phyloP scores from a whole-genome alignment of 2,888 invertebrate species.

The Troglohyphantes excavatus region DNA sequence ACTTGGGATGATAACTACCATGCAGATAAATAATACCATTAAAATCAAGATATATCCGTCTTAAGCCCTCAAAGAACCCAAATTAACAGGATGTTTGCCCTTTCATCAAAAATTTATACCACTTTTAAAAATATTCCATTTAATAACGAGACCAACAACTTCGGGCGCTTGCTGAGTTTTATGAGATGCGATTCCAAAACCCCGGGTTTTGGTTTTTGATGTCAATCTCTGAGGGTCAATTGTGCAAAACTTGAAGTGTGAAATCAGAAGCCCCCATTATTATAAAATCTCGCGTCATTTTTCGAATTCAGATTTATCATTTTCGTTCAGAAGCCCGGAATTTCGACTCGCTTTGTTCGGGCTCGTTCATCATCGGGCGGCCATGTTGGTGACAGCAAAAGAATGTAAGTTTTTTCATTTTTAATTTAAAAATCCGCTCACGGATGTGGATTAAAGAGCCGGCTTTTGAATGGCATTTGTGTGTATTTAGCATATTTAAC shows the following conservation, averaged over 20 bases:
- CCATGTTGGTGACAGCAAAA: not conserved
- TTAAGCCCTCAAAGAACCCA: too few relatives aligned
- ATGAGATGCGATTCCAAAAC: not conserved
- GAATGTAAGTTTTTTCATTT: not conserved
- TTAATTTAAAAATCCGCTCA: too few relatives aligned
- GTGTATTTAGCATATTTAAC: not conserved
- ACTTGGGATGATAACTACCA: too few relatives aligned
- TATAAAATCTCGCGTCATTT: not conserved
- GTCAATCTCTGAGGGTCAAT: not conserved
- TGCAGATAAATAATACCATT: too few relatives aligned
- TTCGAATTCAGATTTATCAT: not conserved
- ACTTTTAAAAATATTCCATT: not conserved
- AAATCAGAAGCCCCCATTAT: not conserved
- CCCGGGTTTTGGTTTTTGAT: not conserved
- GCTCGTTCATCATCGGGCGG: too few relatives aligned
- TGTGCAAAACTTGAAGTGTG: not conserved
- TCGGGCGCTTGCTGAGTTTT: not conserved
- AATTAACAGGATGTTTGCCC: not conserved
- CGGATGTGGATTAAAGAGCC: slow-evolving; percentile 5
- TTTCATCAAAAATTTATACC: not conserved
- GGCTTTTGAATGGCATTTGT: not conserved
- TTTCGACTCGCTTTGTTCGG: not conserved
- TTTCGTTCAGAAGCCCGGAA: not conserved
- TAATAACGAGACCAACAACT: not conserved
- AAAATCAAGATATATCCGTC: too few relatives aligned